A percentile compares a stretch with the other conserved stretches of the same genome.
phyloP scores from a whole-genome alignment of 92 coral and sea anemone genomes.

The Porites rus region DNA sequence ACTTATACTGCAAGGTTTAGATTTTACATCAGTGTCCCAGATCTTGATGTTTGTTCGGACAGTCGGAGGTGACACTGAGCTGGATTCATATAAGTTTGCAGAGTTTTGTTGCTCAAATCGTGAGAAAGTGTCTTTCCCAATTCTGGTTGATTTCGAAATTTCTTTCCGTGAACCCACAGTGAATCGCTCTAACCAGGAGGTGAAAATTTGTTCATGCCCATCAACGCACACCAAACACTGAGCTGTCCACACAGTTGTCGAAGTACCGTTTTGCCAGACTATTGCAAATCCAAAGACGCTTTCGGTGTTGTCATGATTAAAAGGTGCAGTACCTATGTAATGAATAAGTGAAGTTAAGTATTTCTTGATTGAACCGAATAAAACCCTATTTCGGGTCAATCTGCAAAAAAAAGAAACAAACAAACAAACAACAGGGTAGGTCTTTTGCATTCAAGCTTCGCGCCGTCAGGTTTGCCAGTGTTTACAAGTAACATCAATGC shows the following conservation, averaged over 20 bases:
- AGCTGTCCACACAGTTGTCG: slow-evolving; percentile 97
- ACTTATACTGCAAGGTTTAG: slow-evolving; percentile 78
- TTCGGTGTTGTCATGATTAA: slow-evolving; percentile 58
- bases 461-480: no score
- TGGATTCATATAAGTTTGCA: slow-evolving; percentile 52
- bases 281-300: slow-evolving; percentile 93
- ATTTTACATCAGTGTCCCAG: slow-evolving; percentile 27
- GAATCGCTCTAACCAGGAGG: slow-evolving; percentile 95
- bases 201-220: slow-evolving; percentile 85
- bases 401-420: no score
- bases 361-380: no score
- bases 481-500: no score
- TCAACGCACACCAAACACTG: slow-evolving; percentile 84
- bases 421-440: no score
- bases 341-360: not conserved
- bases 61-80: slow-evolving; percentile 47
- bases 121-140: slow-evolving; percentile 81
- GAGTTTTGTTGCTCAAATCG: slow-evolving; percentile 75
- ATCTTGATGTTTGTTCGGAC: slow-evolving; percentile 12
- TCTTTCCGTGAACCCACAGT: slow-evolving; percentile 85
- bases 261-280: slow-evolving; percentile 89
- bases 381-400: no score
- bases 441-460: no score
- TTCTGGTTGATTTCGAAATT: slow-evolving; percentile 93
- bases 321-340: slow-evolving; percentile 82